These are phyloP conservation scores for Chloroclysta siterata DNA, from an alignment of 2,888 invertebrate species.

Conservation along the genomic window DNA sequence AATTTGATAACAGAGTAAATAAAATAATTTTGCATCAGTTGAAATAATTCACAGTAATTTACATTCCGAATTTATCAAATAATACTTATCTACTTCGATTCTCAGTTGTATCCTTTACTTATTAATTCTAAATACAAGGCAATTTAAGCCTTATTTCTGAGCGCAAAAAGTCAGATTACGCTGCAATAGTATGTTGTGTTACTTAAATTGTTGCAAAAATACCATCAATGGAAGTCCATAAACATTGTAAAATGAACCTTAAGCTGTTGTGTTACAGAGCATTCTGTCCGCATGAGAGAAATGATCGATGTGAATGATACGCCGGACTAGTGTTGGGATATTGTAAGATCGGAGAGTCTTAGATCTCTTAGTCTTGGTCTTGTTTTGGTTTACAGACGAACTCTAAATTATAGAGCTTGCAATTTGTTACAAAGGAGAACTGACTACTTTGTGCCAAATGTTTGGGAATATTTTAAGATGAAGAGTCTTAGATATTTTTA, in stretches of 20 bases:
- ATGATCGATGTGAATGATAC: constrained; percentile 50
- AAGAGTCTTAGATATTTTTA: constrained; percentile 13
- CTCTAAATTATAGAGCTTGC: too few species aligned
- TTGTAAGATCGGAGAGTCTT: constrained; percentile 5
- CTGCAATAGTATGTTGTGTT: constrained; percentile 46
- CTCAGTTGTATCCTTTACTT: constrained; percentile 32
- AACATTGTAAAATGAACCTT: constrained; percentile 42
- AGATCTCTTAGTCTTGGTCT: background rate
- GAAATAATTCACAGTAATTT: constrained; percentile 59
- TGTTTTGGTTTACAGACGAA: background rate
- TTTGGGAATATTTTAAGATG: too few species aligned
- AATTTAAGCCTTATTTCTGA: constrained; percentile 37
- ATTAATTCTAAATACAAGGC: constrained; percentile 24
- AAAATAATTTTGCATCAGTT: constrained; percentile 50
- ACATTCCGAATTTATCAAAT: constrained; percentile 61
- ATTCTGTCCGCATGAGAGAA: constrained; percentile 41
- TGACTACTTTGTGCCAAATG: too few species aligned
- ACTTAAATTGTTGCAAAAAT: constrained; percentile 63
- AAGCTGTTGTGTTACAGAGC: constrained; percentile 34
- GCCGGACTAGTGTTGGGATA: constrained; percentile 34
- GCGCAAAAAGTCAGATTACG: constrained; percentile 25
- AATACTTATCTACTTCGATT: constrained; percentile 54
- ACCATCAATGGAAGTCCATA: constrained; percentile 38
- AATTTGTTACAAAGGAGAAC: too few species aligned
- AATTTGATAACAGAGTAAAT: constrained; percentile 42